Evolutionary conservation across 2,888 invertebrate genomes (phyloP).

Genomic region (Limnephilus rhombicus): DNA sequence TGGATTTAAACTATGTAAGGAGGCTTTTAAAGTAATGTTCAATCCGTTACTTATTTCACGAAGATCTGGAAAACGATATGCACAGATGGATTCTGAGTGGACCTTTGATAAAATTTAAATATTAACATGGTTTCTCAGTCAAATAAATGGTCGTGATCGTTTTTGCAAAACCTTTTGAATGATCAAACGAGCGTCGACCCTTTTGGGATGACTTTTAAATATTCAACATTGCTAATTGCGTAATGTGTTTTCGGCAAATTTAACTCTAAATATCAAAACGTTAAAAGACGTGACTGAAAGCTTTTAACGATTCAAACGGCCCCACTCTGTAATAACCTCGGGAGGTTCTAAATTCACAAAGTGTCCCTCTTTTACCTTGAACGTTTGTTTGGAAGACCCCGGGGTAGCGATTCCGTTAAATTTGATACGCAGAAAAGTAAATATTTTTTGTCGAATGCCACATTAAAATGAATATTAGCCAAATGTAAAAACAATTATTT

Average conservation of each 20-base stretch:
- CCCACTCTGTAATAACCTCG: slow-evolving; percentile 38
- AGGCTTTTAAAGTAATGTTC: neutral
- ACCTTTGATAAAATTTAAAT: slow-evolving; percentile 22
- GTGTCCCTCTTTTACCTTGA: slow-evolving; percentile 47
- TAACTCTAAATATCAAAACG: slow-evolving; percentile 54
- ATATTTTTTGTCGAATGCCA: neutral
- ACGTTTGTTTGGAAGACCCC: slow-evolving; percentile 18
- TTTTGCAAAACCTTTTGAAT: slow-evolving; percentile 20
- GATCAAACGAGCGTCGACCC: slow-evolving; percentile 35
- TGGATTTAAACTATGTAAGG: neutral
- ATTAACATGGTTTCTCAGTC: neutral
- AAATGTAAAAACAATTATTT: neutral
- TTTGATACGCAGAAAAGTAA: neutral
- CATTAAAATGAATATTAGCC: neutral
- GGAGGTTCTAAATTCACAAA: slow-evolving; percentile 59
- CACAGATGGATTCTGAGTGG: neutral
- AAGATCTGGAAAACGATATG: neutral
- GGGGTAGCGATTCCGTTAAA: neutral
- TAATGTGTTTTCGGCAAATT: slow-evolving; percentile 57
- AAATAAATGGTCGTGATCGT: slow-evolving; percentile 14
- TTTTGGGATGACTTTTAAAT: slow-evolving; percentile 45
- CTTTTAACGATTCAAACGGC: slow-evolving; percentile 56
- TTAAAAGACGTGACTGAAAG: slow-evolving; percentile 59
- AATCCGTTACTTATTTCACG: neutral
- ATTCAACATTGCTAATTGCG: slow-evolving; percentile 55